Base-by-base conservation (phyloP, 2,113 vertebrate species). In the Sakesphorus luctuosus region DNA sequence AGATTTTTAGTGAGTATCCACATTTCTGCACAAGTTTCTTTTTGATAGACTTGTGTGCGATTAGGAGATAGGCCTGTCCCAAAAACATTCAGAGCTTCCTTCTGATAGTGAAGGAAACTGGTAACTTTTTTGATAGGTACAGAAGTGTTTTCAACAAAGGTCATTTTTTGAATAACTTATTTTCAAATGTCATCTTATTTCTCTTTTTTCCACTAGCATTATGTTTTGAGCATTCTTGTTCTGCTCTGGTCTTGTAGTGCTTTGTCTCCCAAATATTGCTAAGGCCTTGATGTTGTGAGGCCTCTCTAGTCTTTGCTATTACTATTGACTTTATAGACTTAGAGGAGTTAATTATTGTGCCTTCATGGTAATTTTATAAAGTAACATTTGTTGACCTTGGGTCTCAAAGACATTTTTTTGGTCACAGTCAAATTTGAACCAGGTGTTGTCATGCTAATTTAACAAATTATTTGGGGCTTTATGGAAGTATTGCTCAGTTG, bases 401-500 rank as follows among this genome's bases (percentile, higher is more conserved):
- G 65, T 87, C 77, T 84, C 50, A 87, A 40, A 24, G 24, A 2
- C 6, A 31, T 25, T 25, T 67, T 0, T 49, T 65, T 78, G 43
- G 9, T 43, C 29, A 71, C 66, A 61, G 31, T 5, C 1, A 3
- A 20, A 1, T 49, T 38, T 66, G 29, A 71, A 25, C 3, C 10
- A 67, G 7, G 5, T 17, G 2, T 24, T 24, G 16, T 13, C 14
- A 29, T 26, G 31, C 13, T 56, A 31, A 59, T 31, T 61, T 21
- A 59, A 36, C 14, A 73, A 14, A 43, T 69, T 84, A 36, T 56
- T 63, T 82, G 18, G 18, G 2, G 2, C 20, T 62, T 84, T 62
- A 23, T 31, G 18, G 19, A 61, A 69, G 4, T 2, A 0, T 55
- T 9, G 0, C 7, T 90, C 11, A 59, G 10, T 56, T 49, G 9